Evolutionary conservation across 2,888 invertebrate genomes (phyloP), one percentile per base, ranked within the genome.

Genomic region (Phragmatobia fuliginosa): DNA sequence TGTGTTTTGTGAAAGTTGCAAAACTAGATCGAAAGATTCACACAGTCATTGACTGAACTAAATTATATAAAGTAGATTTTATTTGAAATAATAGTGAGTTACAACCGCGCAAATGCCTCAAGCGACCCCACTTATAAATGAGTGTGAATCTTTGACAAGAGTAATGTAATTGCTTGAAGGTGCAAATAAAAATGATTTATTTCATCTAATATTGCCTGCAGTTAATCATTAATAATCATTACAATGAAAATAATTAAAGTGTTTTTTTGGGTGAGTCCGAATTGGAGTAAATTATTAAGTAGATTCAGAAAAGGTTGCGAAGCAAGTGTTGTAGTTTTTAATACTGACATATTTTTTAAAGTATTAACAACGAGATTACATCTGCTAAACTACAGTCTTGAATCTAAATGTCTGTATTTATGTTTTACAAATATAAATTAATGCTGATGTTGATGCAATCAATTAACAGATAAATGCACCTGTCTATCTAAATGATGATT

Each of bases 151-250:
- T 71, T 65, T 67, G 71, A 65, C 64, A 66, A 59, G 60, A 66
- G 14, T 66, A 68, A 66, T 72, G 59, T 66, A 66, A 66, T 69
- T 59, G 82, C 80, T 79, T 11, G 45, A 49, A 81, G 79, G 67
- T 63, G 61, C 62, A 74, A 68, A 75, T 80, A 75, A 75, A 70
- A 67, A 65, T 77, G 69, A 81, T 81, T 81, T 69, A 81, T 80
- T 70, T 28, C 28, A 52, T 66, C 63, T 72, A 73, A 49, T 33
- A 66, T 62, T 49, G 62, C 61, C 64, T 21, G 65, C 65, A 65
- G 67, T 72, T 65, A 62, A 68, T 68, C 71, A 68, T 72, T 66
- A 33, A 64, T 56, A 56, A 68, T 65, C 60, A 71, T 67, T 67
- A 28, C 45, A 65, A 69, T 61, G 61, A 69, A 69, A 64, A 49